Conservation (phyloP, 1,140 invertebrate species). For the Apolygus lucorum region DNA sequence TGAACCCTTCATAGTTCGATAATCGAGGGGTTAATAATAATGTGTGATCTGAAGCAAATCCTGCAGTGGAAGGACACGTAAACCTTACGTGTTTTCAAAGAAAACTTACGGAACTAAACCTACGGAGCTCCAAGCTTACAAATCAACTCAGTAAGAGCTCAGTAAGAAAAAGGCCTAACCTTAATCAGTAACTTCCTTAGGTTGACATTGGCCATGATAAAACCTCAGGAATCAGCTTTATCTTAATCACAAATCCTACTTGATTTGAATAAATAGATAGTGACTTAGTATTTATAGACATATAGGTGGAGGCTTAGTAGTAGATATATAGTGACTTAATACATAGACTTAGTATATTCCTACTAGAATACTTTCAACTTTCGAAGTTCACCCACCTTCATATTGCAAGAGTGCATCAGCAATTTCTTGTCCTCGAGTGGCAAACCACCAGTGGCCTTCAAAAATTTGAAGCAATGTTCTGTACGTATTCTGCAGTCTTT, state of each 20-base stretch:
- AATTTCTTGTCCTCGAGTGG: not conserved
- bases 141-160: too few species aligned
- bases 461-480: not conserved
- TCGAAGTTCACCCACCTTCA: conserved; percentile 25
- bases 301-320: not conserved
- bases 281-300: too few species aligned
- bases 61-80: not conserved
- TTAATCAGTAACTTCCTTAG: too few species aligned
- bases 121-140: too few species aligned
- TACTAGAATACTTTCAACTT: conserved; percentile 28
- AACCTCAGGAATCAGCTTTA: too few species aligned
- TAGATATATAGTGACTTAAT: not conserved
- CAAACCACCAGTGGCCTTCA: not conserved
- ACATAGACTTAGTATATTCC: not conserved
- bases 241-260: too few species aligned
- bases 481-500: conserved; percentile 23
- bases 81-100: not conserved
- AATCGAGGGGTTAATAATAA: not conserved
- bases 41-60: not conserved
- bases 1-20: too few species aligned
- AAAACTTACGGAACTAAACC: too few species aligned
- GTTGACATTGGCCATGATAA: too few species aligned
- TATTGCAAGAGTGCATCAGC: conserved; percentile 30
- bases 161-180: too few species aligned
- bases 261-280: too few species aligned